phyloP scores from a whole-genome alignment of 2,888 invertebrate genomes.

The Aquatica leii region DNA sequence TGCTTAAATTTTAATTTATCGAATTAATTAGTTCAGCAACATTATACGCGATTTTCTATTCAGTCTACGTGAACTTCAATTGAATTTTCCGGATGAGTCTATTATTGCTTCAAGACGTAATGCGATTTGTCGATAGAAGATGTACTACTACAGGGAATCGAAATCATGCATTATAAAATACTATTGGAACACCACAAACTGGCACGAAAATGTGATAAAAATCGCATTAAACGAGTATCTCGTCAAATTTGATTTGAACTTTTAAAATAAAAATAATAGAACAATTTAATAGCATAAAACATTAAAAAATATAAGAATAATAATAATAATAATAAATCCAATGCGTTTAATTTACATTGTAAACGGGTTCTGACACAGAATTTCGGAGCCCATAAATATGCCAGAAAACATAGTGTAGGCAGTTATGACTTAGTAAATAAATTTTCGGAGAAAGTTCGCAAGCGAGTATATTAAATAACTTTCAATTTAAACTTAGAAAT shows the following conservation, averaged over 20 bases:
- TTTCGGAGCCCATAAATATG: not conserved
- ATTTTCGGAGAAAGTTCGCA: slow-evolving; percentile 2
- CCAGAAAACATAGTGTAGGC: not conserved
- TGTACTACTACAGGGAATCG: slow-evolving; percentile 36
- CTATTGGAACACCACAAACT: slow-evolving; percentile 25
- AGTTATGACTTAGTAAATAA: slow-evolving; percentile 8
- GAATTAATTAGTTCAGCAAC: not conserved
- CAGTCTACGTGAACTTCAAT: slow-evolving; percentile 25
- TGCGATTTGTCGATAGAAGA: slow-evolving; percentile 37
- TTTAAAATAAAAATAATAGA: not conserved
- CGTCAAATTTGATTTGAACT: slow-evolving; percentile 8
- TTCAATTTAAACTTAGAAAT: slow-evolving; percentile 8
- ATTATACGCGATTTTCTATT: slow-evolving; percentile 17
- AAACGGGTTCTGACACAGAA: not conserved
- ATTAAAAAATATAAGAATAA: no score
- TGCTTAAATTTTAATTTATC: not conserved
- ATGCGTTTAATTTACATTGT: no score
- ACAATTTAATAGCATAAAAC: not conserved
- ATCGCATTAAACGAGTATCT: not conserved
- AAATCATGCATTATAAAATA: slow-evolving; percentile 38
- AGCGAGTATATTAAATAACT: slow-evolving; percentile 10
- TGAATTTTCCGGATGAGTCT: slow-evolving; percentile 19
- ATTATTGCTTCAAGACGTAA: slow-evolving; percentile 33
- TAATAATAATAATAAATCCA: no score
- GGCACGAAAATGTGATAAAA: slow-evolving; percentile 24